Evolutionary conservation across 2,113 vertebrate species (phyloP).

Genomic region (Eleginops maclovinus): DNA sequence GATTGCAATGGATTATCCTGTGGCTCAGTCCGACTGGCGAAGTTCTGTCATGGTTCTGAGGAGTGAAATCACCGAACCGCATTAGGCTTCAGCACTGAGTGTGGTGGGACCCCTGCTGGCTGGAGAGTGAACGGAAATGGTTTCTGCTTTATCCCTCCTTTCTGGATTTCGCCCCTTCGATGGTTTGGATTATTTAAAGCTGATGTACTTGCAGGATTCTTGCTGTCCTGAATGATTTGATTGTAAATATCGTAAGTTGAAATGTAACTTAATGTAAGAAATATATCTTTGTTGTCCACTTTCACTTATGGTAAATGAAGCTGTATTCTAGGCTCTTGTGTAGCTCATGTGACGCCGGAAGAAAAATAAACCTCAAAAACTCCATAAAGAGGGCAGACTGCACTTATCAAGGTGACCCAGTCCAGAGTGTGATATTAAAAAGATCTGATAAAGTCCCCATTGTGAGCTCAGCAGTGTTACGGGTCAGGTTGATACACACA

Average conservation of each 20-base stretch:
- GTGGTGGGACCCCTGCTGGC: slow-evolving; percentile 66
- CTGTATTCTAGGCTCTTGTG: too few relatives aligned
- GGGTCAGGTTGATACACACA: background rate
- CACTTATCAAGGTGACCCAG: slow-evolving; percentile 88
- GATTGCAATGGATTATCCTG: background rate
- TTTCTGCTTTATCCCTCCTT: background rate
- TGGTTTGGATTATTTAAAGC: too few relatives aligned
- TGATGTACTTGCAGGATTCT: too few relatives aligned
- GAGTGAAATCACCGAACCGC: slow-evolving; percentile 29
- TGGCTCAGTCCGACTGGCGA: background rate
- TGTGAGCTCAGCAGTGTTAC: slow-evolving; percentile 4
- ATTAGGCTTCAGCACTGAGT: slow-evolving; percentile 10
- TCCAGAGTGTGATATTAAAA: slow-evolving; percentile 16
- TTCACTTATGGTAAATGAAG: too few relatives aligned
- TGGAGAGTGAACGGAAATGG: background rate
- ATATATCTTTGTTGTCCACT: background rate
- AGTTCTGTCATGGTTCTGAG: slow-evolving; percentile 13
- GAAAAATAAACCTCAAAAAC: slow-evolving; percentile 13
- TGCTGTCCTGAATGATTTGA: too few relatives aligned
- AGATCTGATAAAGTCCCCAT: slow-evolving; percentile 15
- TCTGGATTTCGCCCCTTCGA: too few relatives aligned
- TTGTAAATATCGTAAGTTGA: too few relatives aligned
- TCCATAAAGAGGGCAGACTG: slow-evolving; percentile 67
- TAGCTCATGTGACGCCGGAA: slow-evolving; percentile 61
- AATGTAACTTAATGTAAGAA: too few relatives aligned